Evolutionary conservation across 2,113 vertebrate species (phyloP), one percentile per base, ranked within the genome.

Genomic region (Bubalus kerabau): DNA sequence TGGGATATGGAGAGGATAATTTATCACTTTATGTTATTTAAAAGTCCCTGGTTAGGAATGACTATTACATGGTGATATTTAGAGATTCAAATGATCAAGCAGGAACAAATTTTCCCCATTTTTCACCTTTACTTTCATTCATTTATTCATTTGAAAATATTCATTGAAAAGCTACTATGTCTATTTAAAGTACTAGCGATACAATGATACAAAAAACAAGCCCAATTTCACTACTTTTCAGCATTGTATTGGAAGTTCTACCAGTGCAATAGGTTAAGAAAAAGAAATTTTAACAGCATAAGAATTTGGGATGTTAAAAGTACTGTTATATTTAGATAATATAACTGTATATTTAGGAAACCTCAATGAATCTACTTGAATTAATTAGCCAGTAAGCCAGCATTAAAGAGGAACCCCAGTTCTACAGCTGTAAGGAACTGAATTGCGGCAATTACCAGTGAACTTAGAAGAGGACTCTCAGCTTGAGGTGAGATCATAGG

Each of bases 91-190:
- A 81, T 32, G 9, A 80, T 89, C n/a, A 89, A 94, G 15, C 7
- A 90, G 52, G n/a, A 96, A 32, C 36, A 21, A 90, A n/a, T 54
- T 80, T 95, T 36, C 28, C 43, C 24, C n/a, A 60, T 28, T 16
- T 80, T 64, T 67, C 57, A 89, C 19, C 14, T 60, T 62, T 60
- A 24, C 36, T 86, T 15, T 90, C 64, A 97, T 48, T 60, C 16
- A 80, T 80, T 80, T 91, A 78, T 92, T 85, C 23, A 92, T 78
- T 48, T 92, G 87, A 95, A 85, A 97, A 81, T 91, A 67, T 88
- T 83, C 78, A 50, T 46, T 91, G 64, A 91, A 84, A 94, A 91
- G 32, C 40, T 87, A 16, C 36, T 89, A n/a, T 84, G 50, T 43
- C 80, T 84, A 84, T 84, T 89, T 95, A 57, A 84, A 23, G 26